A percentile compares a stretch with the other conserved stretches of the same genome.
Evolutionary conservation across 2,113 vertebrate genomes (phyloP).

Genomic region (Maccullochella peelii): DNA sequence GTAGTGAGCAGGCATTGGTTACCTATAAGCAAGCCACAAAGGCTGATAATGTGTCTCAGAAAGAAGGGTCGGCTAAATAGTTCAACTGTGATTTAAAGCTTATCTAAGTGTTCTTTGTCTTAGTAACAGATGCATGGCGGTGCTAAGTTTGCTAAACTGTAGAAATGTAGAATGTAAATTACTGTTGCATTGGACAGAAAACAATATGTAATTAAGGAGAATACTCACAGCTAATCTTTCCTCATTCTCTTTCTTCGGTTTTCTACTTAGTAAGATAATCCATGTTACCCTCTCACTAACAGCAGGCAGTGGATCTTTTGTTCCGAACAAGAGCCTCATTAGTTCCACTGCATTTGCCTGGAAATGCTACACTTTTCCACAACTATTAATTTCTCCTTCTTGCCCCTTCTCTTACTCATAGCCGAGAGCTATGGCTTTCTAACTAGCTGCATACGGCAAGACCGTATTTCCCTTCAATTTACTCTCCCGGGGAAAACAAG

Average conservation of each 20-base stretch:
- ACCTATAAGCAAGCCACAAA: background rate
- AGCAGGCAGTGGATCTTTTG: conserved; percentile 48
- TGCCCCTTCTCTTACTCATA: conserved; percentile 34
- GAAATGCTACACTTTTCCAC: conserved; percentile 61
- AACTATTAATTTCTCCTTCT: conserved; percentile 62
- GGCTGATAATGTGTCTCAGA: background rate
- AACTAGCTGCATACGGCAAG: conserved; percentile 45
- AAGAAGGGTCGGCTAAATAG: background rate
- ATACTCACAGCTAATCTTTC: conserved; percentile 38
- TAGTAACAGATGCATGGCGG: background rate
- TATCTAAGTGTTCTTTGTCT: conserved; percentile 10
- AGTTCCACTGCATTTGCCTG: conserved; percentile 71
- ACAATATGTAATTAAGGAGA: conserved; percentile 49
- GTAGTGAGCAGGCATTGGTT: background rate
- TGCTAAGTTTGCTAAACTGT: conserved; percentile 12
- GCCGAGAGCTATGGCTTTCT: conserved; percentile 63
- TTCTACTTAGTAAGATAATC: conserved; percentile 49
- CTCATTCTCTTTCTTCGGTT: conserved; percentile 13
- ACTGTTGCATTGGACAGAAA: conserved; percentile 36
- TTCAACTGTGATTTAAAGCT: conserved; percentile 9
- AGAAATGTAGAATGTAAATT: conserved; percentile 18
- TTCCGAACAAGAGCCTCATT: conserved; percentile 67
- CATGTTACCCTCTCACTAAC: conserved; percentile 45
- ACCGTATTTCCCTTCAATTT: conserved; percentile 55
- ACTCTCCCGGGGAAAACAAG: conserved; percentile 36